phyloP scores from a whole-genome alignment of 2,113 vertebrate genomes.

The Fregata magnificens region DNA sequence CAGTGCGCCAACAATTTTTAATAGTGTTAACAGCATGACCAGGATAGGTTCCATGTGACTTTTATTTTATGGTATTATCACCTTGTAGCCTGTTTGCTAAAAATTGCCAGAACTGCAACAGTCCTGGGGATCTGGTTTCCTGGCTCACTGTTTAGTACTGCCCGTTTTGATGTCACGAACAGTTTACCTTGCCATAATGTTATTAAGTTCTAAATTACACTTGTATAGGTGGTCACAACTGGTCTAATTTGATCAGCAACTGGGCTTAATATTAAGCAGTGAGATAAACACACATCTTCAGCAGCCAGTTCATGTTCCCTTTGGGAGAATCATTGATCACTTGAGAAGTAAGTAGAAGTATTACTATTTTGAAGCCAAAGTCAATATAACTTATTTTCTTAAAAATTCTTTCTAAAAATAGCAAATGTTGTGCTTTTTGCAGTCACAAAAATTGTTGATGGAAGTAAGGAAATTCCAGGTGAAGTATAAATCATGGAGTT shows the following conservation, averaged over 20 bases:
- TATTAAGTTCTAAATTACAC: background rate
- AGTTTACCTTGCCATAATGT: background rate
- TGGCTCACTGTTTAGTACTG: background rate
- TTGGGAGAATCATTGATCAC: background rate
- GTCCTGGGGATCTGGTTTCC: background rate
- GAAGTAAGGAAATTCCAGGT: background rate
- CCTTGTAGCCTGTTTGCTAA: background rate
- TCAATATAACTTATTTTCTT: background rate
- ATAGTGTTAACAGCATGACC: background rate
- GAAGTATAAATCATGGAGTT: accelerated
- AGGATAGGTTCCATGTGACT: background rate
- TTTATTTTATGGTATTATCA: background rate
- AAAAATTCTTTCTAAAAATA: background rate
- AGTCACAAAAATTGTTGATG: background rate
- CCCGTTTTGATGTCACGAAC: background rate
- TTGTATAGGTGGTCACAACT: background rate
- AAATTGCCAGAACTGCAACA: background rate
- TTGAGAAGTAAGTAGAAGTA: background rate
- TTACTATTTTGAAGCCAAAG: background rate
- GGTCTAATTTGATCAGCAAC: background rate
- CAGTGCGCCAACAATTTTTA: background rate
- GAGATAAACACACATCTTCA: background rate
- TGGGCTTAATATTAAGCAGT: background rate
- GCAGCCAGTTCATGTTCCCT: background rate
- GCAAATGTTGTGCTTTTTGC: background rate